Evolutionary conservation across 2,888 invertebrate genomes (phyloP).

Genomic region (Ischnura elegans): DNA sequence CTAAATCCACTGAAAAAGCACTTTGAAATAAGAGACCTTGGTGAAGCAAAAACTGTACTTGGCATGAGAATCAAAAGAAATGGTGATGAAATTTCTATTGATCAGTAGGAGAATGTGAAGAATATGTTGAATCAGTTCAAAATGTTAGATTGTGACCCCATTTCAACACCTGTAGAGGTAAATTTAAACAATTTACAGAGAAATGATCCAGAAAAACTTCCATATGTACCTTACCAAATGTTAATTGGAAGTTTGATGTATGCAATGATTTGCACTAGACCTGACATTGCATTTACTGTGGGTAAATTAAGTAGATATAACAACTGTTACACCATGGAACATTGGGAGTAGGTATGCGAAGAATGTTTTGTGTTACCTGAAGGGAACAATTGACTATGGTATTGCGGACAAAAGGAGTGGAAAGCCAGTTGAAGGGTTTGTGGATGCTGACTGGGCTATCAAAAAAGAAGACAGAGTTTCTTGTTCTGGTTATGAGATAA

Average conservation of each 20-base stretch:
- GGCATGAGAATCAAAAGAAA: too few species aligned
- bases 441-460: background rate
- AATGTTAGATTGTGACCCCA: slow-evolving; percentile 8
- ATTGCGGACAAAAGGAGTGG: background rate
- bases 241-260: slow-evolving; percentile 45
- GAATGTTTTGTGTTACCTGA: background rate
- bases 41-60: background rate
- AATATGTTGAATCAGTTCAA: background rate
- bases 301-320: slow-evolving; percentile 17
- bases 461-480: background rate
- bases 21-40: background rate
- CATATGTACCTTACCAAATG: background rate
- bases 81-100: too few species aligned
- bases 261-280: slow-evolving; percentile 14
- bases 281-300: background rate
- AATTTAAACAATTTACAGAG: background rate
- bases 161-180: slow-evolving; percentile 12
- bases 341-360: background rate
- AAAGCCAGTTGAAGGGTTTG: slow-evolving; percentile 10
- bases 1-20: background rate
- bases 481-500: slow-evolving; percentile 10
- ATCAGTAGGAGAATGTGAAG: background rate
- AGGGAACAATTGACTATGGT: background rate
- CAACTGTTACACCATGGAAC: background rate
- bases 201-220: slow-evolving; percentile 19